Base-by-base conservation (phyloP, 2,113 vertebrate species). In the Cyphomyrus plagiostoma region DNA sequence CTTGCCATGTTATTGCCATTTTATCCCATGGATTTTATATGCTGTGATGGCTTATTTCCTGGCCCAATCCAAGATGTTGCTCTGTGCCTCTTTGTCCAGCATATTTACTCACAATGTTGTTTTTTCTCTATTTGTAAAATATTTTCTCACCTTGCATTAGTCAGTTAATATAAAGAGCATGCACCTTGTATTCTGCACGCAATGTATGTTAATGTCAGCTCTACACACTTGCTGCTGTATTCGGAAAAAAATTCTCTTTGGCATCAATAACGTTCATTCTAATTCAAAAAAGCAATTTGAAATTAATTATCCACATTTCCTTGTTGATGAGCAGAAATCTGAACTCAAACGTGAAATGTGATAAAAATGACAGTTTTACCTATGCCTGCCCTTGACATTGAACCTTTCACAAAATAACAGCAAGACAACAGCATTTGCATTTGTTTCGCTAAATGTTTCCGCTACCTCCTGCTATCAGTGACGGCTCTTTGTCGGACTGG, bases 261-360 rank as follows among this genome's bases (percentile, higher is more conserved):
- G 62, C 62, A 30, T 66, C n/a, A 66, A 66, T 30, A 30, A 66
- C 26, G 9, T 66, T 66, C 62, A 66, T 30, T 70, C 62, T 70
- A 26, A 70, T 70, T 70, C 62, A 30, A 30, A 70, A 70, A 10
- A 92, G 94, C 94, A 93, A 94, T 95, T 92, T 93, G 92, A 92
- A 95, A 95, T 95, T 92, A 95, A 95, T 95, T 95, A 95, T 95
- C 92, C 92, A 95, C 94, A 93, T 92, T 93, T 92, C 90, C 92
- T 92, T 92, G 91, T 91, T 91, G 92, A 88, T 91, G 89, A 93
- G 93, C 15, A 30, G 48, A 93, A 92, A 93, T 93, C 92, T 92
- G 93, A 92, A 19, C 90, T 88, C 92, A 94, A 95, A 95, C 94
- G 92, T 95, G 93, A 94, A 93, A 94, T 92, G 90, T 92, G 94